Percentiles rank a stretch among this genome's conserved stretches.
phyloP scores from a whole-genome alignment of 2,888 invertebrate genomes.

The Phortica okadai region DNA sequence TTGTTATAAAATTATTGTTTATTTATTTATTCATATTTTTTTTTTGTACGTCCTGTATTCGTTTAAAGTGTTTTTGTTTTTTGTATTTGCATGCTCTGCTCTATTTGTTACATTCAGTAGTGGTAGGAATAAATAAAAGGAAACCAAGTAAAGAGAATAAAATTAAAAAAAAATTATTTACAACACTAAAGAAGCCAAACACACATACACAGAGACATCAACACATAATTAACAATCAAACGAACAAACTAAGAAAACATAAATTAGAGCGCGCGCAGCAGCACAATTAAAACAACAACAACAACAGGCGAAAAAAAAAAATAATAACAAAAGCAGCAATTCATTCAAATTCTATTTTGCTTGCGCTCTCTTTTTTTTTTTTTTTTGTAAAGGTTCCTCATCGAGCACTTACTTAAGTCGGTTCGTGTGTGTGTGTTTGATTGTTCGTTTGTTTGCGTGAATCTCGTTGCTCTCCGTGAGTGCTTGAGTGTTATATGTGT shows the following conservation, averaged over 20 bases:
- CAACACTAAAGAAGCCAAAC: conserved; percentile 7
- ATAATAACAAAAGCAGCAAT: conserved; percentile 42
- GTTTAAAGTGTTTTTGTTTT: conserved; percentile 8
- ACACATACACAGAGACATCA: conserved; percentile 41
- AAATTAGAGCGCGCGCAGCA: too few species aligned
- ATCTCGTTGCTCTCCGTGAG: too few species aligned
- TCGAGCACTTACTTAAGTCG: too few species aligned
- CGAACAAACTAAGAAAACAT: not conserved
- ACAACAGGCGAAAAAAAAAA: conserved; percentile 58
- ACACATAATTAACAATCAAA: not conserved
- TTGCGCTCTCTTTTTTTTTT: too few species aligned
- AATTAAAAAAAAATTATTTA: not conserved
- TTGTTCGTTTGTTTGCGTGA: conserved; percentile 4
- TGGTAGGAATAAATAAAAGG: conserved; percentile 27
- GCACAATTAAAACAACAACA: too few species aligned
- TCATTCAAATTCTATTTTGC: conserved; percentile 53
- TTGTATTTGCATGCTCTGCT: conserved; percentile 2
- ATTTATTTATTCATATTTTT: not conserved
- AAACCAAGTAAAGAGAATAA: not conserved
- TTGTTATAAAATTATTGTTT: not conserved
- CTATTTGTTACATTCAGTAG: not conserved
- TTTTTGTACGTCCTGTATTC: not conserved
- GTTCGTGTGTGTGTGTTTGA: conserved; percentile 28
- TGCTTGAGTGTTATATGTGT: too few species aligned
- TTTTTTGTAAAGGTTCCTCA: too few species aligned